Evolutionary conservation across 1,140 invertebrate species (phyloP), one percentile per base, ranked within the genome.

Genomic region (Apis laboriosa): DNA sequence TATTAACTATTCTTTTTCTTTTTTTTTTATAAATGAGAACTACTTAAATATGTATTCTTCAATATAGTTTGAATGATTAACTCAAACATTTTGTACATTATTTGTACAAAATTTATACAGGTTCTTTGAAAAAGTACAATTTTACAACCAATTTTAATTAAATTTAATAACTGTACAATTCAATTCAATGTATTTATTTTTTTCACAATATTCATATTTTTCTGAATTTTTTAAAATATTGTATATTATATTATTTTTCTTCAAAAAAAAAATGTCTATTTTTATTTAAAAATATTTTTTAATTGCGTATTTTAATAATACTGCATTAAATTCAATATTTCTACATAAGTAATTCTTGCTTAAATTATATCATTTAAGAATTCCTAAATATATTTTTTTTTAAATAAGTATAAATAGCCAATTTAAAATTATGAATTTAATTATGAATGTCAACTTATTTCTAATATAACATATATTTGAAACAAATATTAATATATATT

Each of bases 31-130:
- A 76, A 82, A 77, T 19, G 43, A 82, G 8, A 68, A 61, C n/a
- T 60, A 77, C 43, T 53, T 9, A 68, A 58, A 21, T 13, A 49
- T 72, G 19, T 72, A 53, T 43, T 61, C 34, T 13, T 28, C 24
- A 76, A 60, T 58, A 51, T 28, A 76, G 8, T n/a, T 67, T 49
- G 11, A 81, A 64, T 55, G 72, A 61, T 19, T 63, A 72, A 85
- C 72, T 85, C 61, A 77, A 55, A 66, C 61, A 73, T 24, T 24
- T 24, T 24, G 24, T 77, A 84, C 49, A 75, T 85, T 70, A 80
- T 76, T 15, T 55, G 49, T 43, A 56, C 34, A 17, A 55, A 86
- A 66, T 61, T 60, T 34, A 63, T 63, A 53, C 64, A 67, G 15
- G 19, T 17, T 4, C 19, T 21, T 43, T 49, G 9, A 58, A 76